Evolutionary conservation across 2,888 invertebrate genomes (phyloP).

Genomic region (Amphipyra berbera): DNA sequence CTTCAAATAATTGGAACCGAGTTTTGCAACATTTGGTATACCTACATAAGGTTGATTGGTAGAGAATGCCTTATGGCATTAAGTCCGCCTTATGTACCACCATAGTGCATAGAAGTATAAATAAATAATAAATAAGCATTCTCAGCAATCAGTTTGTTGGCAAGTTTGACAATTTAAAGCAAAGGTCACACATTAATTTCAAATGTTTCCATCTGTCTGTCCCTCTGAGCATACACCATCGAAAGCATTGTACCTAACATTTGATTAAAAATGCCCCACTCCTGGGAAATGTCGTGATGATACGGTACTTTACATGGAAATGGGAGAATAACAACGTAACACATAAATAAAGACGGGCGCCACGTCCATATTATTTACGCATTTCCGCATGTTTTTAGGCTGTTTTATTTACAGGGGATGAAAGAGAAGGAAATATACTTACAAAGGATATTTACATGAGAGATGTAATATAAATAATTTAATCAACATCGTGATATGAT

Average conservation of each 20-base stretch:
- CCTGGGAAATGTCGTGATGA: slow-evolving; percentile 9
- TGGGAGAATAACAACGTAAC: slow-evolving; percentile 4
- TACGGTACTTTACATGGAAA: slow-evolving; percentile 11
- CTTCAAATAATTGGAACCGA: too few species aligned
- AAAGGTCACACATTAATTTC: too few species aligned
- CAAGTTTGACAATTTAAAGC: too few species aligned
- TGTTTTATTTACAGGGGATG: slow-evolving; percentile 2
- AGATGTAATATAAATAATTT: slow-evolving; percentile 20
- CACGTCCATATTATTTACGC: background rate
- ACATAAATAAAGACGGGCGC: slow-evolving; percentile 9
- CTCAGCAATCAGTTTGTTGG: too few species aligned
- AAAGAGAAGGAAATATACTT: background rate
- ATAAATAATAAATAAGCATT: too few species aligned
- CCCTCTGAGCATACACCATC: too few species aligned
- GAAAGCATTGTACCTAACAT: slow-evolving; percentile 8
- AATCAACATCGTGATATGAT: slow-evolving; percentile 17
- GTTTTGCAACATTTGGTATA: too few species aligned
- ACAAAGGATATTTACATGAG: background rate
- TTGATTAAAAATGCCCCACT: background rate
- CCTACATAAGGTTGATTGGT: background rate
- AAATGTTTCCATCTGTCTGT: too few species aligned
- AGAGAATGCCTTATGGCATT: too few species aligned
- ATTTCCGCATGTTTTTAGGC: background rate
- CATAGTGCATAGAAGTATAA: too few species aligned
- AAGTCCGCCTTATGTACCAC: too few species aligned